Percentiles rank a stretch among this genome's conserved stretches.
These are phyloP conservation scores for Leptopilina syphax DNA, from an alignment of 2,888 invertebrate genomes.

Conservation along the genomic window DNA sequence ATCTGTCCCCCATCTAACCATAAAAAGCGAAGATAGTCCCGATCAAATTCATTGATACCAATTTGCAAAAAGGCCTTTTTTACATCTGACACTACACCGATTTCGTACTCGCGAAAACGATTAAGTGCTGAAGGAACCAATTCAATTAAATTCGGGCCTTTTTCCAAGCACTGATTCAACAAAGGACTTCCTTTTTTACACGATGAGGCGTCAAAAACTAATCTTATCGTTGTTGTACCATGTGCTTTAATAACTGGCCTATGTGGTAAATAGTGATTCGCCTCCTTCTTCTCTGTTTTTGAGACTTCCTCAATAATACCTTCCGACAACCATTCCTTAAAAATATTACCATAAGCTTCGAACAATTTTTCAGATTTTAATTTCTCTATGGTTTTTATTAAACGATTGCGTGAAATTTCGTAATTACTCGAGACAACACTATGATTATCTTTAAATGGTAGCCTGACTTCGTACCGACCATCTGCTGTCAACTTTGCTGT, in stretches of 20 bases:
- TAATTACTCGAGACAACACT: conserved; percentile 57
- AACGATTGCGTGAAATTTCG: conserved; percentile 57
- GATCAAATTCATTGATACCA: too few relatives aligned
- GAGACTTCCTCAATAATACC: conserved; percentile 57
- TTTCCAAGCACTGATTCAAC: conserved; percentile 55
- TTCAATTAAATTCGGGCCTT: conserved; percentile 50
- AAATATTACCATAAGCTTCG: conserved; percentile 54
- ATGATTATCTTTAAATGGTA: conserved; percentile 58
- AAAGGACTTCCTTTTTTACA: conserved; percentile 52
- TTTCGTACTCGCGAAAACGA: too few relatives aligned
- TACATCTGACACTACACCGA: too few relatives aligned
- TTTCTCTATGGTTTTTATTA: conserved; percentile 54
- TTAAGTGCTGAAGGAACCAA: not conserved
- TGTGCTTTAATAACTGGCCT: conserved; percentile 44
- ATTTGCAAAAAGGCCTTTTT: too few relatives aligned
- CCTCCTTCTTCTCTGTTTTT: conserved; percentile 35
- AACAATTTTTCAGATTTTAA: not conserved
- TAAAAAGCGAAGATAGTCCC: too few relatives aligned
- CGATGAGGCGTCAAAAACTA: conserved; percentile 60
- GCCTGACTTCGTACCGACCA: not conserved
- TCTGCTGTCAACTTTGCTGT: conserved; percentile 58
- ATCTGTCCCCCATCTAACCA: too few relatives aligned
- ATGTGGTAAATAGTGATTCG: conserved; percentile 49
- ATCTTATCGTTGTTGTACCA: conserved; percentile 50
- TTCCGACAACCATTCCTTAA: conserved; percentile 56